A percentile compares a stretch with the other conserved stretches of the same genome.
Conservation (phyloP, 2,888 invertebrate species). For the Hyles lineata region DNA sequence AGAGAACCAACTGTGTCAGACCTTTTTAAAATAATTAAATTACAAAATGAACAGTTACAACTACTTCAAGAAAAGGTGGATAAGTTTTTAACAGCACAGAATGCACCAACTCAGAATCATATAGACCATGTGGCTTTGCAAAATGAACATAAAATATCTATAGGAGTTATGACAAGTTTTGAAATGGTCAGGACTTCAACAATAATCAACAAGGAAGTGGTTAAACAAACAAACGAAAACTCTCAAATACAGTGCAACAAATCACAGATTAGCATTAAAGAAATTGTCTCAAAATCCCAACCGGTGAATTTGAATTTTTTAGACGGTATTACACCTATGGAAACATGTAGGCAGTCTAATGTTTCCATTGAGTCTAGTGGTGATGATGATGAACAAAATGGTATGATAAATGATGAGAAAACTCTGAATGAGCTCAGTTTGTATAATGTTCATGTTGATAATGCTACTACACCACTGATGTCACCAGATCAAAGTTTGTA, state of each 20-base stretch:
- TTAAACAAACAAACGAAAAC: slow-evolving; percentile 64
- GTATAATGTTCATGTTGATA: slow-evolving; percentile 77
- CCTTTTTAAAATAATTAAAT: slow-evolving; percentile 86
- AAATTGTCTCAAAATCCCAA: slow-evolving; percentile 62
- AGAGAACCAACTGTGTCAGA: slow-evolving; percentile 84
- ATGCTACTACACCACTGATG: slow-evolving; percentile 75
- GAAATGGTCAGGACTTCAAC: slow-evolving; percentile 85
- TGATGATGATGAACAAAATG: slow-evolving; percentile 37
- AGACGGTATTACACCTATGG: slow-evolving; percentile 70
- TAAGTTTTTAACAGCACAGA: slow-evolving; percentile 71
- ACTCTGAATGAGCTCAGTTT: slow-evolving; percentile 77
- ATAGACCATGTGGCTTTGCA: slow-evolving; percentile 66
- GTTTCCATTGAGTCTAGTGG: neutral
- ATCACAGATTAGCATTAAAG: slow-evolving; percentile 76
- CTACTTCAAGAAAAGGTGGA: slow-evolving; percentile 87
- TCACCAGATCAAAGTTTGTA: slow-evolving; percentile 79
- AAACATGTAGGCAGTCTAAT: slow-evolving; percentile 42
- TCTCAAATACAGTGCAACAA: slow-evolving; percentile 76
- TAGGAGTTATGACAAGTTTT: slow-evolving; percentile 90
- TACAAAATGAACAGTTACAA: slow-evolving; percentile 88
- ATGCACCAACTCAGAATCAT: slow-evolving; percentile 55
- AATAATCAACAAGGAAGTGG: slow-evolving; percentile 72
- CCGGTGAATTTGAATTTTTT: slow-evolving; percentile 71
- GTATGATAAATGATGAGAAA: slow-evolving; percentile 65
- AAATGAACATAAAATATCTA: slow-evolving; percentile 85